These are phyloP conservation scores for Tenualosa ilisha DNA, from an alignment of 2,797 vertebrate genomes.

Conservation along the genomic window DNA sequence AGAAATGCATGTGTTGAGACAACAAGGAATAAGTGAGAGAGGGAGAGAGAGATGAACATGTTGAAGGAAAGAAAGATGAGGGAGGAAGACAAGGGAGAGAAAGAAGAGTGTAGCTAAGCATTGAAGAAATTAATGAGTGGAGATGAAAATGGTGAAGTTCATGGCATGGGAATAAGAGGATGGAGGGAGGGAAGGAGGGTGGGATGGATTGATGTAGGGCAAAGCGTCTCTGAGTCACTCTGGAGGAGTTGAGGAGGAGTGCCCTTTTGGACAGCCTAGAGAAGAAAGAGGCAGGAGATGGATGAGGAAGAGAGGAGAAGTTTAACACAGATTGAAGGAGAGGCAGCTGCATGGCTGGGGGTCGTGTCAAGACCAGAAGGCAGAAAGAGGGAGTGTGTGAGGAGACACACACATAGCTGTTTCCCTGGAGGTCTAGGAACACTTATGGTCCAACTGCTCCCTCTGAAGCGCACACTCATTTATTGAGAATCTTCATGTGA, in stretches of 20 bases:
- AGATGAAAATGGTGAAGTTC: background rate
- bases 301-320: background rate
- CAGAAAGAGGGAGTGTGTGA: background rate
- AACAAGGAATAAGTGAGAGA: background rate
- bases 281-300: background rate
- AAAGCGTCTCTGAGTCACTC: background rate
- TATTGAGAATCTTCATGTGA: background rate
- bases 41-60: background rate
- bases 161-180: background rate
- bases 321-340: background rate
- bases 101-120: background rate
- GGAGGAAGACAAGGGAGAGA: background rate
- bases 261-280: background rate
- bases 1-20: background rate
- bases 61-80: no score
- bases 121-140: background rate
- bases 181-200: background rate
- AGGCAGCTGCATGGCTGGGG: background rate
- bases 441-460: no score
- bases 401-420: no score
- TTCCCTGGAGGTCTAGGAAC: background rate
- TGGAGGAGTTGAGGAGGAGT: background rate
- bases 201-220: background rate
- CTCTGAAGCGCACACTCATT: background rate
- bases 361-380: no score